Evolutionary conservation across 2,797 vertebrate genomes (phyloP).

Genomic region (Trachops cirrhosus): DNA sequence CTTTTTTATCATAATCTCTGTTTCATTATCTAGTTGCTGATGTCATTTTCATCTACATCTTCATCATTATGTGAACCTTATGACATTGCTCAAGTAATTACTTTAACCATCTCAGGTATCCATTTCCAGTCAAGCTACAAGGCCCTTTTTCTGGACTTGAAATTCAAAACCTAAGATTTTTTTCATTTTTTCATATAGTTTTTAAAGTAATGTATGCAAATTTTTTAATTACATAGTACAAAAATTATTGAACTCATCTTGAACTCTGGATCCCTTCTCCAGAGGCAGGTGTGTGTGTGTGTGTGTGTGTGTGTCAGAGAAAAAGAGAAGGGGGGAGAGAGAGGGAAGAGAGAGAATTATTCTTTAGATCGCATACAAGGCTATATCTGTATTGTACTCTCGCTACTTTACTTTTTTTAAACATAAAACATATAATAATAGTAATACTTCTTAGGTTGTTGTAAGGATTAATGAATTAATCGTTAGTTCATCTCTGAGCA

Average conservation of each 20-base stretch:
- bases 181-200: neutral
- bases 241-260: neutral
- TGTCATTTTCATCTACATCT: neutral
- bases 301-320: too few relatives aligned
- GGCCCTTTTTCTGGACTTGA: neutral
- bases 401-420: neutral
- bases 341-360: neutral
- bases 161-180: neutral
- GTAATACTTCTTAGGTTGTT: neutral
- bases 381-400: neutral
- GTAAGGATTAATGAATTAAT: neutral
- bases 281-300: neutral
- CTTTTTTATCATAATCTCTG: neutral
- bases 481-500: neutral
- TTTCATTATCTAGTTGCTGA: neutral
- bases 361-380: neutral
- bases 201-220: neutral
- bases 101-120: neutral
- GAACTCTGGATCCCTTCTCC: neutral
- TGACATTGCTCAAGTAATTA: neutral
- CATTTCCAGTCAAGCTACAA: neutral
- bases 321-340: neutral
- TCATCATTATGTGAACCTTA: neutral
- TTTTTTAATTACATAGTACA: neutral
- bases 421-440: neutral